Evolutionary conservation across 2,797 vertebrate species (phyloP).

Genomic region (Oophaga sylvatica): DNA sequence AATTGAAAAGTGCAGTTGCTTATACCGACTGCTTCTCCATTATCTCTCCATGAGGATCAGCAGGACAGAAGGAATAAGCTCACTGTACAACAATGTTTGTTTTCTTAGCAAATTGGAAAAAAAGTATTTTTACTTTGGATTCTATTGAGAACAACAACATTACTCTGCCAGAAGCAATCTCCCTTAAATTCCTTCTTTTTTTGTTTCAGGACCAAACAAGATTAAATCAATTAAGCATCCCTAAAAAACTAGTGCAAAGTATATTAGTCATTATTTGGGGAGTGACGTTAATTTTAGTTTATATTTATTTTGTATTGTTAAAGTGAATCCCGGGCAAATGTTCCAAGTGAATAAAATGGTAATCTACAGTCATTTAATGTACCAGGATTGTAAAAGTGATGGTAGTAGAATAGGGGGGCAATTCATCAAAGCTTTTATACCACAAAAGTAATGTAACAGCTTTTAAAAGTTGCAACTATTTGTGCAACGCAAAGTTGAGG

Average conservation of each 20-base stretch:
- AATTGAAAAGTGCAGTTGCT: not conserved
- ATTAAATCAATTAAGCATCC: not conserved
- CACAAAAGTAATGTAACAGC: too few relatives aligned
- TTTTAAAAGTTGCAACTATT: too few relatives aligned
- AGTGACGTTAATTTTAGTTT: not conserved
- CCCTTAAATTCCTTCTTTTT: constrained; percentile 10
- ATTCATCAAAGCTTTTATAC: too few relatives aligned
- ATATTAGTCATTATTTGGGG: not conserved
- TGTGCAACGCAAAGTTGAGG: too few relatives aligned
- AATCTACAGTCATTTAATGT: too few relatives aligned
- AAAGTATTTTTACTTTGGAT: constrained; percentile 8
- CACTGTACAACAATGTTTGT: not conserved
- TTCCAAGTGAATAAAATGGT: too few relatives aligned
- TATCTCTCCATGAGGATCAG: not conserved
- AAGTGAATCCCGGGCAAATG: too few relatives aligned
- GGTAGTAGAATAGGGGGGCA: too few relatives aligned
- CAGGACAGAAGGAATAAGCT: not conserved
- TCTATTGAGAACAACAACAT: constrained; percentile 1
- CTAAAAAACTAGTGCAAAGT: not conserved
- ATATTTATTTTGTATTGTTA: too few relatives aligned
- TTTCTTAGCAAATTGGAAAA: constrained; percentile 21
- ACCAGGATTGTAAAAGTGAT: too few relatives aligned
- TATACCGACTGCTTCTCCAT: not conserved
- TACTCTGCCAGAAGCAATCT: not conserved
- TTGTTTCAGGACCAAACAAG: not conserved